Conservation (phyloP, 2,888 invertebrate species). For the Neelides folsomi region DNA sequence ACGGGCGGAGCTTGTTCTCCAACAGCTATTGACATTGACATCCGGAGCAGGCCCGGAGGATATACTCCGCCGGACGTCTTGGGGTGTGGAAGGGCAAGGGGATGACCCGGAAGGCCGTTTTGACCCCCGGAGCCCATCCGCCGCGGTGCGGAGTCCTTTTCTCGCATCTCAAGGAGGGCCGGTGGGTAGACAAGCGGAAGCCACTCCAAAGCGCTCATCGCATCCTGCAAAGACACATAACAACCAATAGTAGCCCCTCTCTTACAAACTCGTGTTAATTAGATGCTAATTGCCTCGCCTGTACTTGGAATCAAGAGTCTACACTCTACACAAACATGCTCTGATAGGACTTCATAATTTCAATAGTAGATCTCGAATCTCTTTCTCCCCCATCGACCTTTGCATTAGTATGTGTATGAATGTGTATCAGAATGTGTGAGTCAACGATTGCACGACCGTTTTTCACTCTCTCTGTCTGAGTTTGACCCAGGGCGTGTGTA, state of each 20-base stretch:
- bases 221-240: constrained; percentile 16
- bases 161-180: constrained; percentile 50
- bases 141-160: constrained; percentile 81
- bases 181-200: constrained; percentile 29
- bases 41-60: constrained; percentile 18
- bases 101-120: constrained; percentile 37
- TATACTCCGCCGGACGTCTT: constrained; percentile 14
- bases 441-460: no score
- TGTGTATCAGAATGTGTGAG: no score
- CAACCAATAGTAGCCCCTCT: neutral
- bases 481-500: no score
- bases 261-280: no score
- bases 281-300: no score
- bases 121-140: constrained; percentile 51
- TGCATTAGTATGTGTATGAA: no score
- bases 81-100: constrained; percentile 6
- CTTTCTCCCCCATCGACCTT: no score
- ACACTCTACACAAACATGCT: no score
- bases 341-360: no score
- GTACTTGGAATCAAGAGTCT: no score
- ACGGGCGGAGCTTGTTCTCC: constrained; percentile 16
- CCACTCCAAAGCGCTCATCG: constrained; percentile 33
- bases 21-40: constrained; percentile 24
- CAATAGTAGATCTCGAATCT: no score
- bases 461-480: no score